Evolutionary conservation across 1,140 invertebrate genomes (phyloP).

Genomic region (Gerris buenoi): DNA sequence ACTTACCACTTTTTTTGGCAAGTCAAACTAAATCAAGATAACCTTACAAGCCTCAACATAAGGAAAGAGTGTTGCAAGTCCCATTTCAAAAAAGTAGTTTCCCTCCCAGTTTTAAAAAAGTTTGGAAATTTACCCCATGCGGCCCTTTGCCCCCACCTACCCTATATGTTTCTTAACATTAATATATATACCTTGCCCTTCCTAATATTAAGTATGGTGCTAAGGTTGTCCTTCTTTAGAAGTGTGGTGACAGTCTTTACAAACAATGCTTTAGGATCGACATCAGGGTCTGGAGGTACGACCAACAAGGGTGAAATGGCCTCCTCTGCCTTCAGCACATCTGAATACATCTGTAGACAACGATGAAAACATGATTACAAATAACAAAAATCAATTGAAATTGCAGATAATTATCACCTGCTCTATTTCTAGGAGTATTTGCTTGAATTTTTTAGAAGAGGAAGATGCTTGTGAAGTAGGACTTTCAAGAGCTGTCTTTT

Average conservation of each 20-base stretch:
- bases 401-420: constrained; percentile 7
- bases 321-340: constrained; percentile 13
- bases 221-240: constrained; percentile 14
- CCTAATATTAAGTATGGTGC: constrained; percentile 11
- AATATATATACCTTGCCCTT: constrained; percentile 18
- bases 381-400: neutral
- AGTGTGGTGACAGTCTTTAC: constrained; percentile 10
- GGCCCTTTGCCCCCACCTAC: too few species aligned
- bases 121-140: too few species aligned
- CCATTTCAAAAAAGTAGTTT: too few species aligned
- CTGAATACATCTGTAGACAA: constrained; percentile 13
- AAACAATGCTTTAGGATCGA: constrained; percentile 12
- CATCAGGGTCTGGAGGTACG: neutral
- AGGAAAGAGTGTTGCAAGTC: too few species aligned
- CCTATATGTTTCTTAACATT: too few species aligned
- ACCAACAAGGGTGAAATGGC: constrained; percentile 9
- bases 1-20: too few species aligned
- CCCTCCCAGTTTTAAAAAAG: too few species aligned
- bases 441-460: constrained; percentile 11
- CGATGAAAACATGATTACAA: neutral
- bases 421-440: constrained; percentile 16
- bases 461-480: constrained; percentile 2
- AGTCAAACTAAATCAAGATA: too few species aligned
- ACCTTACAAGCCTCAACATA: too few species aligned
- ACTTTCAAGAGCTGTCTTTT: constrained; percentile 7